phyloP scores from a whole-genome alignment of 2,888 invertebrate genomes.

The Hypselothyrea guttata region DNA sequence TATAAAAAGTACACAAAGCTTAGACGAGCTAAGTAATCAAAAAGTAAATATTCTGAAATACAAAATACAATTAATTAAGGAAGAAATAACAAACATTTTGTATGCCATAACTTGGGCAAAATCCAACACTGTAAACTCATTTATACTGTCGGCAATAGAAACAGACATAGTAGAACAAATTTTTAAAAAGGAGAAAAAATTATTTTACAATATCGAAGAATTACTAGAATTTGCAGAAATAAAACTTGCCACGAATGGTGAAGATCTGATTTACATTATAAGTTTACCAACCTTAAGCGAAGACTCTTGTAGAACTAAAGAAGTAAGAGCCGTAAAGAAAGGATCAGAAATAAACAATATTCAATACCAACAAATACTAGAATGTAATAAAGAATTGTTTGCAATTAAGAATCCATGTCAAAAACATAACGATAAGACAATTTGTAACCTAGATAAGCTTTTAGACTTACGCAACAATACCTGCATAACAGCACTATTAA shows the following conservation, averaged over 20 bases:
- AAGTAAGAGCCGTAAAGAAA: not conserved
- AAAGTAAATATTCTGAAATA: constrained; percentile 1
- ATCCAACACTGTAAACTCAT: constrained; percentile 8
- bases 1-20: not conserved
- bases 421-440: constrained; percentile 5
- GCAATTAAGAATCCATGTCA: not conserved
- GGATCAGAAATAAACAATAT: constrained; percentile 1
- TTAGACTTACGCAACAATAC: not conserved
- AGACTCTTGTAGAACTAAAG: not conserved
- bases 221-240: constrained; percentile 1
- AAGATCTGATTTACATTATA: constrained; percentile 1
- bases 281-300: not conserved
- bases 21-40: too few species aligned
- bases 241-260: not conserved
- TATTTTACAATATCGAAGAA: constrained; percentile 9
- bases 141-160: constrained; percentile 2
- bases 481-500: not conserved
- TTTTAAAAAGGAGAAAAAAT: not conserved
- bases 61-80: constrained; percentile 4
- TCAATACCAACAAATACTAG: constrained; percentile 2
- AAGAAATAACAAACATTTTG: not conserved
- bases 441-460: constrained; percentile 5
- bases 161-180: constrained; percentile 1
- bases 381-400: not conserved
- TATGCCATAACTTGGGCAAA: constrained; percentile 5